Conservation (phyloP, 2,888 invertebrate genomes). For the Norana najaformis region DNA sequence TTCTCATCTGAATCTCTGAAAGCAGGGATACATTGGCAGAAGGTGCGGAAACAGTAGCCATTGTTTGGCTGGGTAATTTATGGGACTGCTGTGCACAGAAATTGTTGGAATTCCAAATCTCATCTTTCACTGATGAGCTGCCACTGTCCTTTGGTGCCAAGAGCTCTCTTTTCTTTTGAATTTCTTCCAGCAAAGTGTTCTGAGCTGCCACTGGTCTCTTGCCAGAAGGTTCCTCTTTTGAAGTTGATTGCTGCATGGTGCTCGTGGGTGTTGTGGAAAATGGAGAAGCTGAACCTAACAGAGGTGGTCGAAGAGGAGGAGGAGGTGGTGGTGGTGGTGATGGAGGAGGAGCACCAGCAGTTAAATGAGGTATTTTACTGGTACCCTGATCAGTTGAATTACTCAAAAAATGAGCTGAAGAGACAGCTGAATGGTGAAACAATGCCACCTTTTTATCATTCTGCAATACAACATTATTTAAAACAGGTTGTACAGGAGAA, state of each 20-base stretch:
- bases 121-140: background rate
- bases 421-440: background rate
- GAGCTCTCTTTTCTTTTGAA: background rate
- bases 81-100: background rate
- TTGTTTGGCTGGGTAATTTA: background rate
- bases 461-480: background rate
- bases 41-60: background rate
- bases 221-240: background rate
- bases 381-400: background rate
- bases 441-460: background rate
- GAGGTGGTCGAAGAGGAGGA: background rate
- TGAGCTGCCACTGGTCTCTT: background rate
- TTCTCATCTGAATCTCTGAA: background rate
- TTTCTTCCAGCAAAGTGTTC: slow-evolving; percentile 13
- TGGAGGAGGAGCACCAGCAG: background rate
- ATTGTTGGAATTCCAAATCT: background rate
- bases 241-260: background rate
- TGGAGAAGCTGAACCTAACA: background rate
- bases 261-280: background rate
- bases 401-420: background rate
- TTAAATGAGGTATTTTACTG: background rate
- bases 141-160: background rate
- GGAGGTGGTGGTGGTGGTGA: background rate
- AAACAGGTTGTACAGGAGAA: background rate
- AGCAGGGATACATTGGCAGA: background rate